Evolutionary conservation across 2,888 invertebrate genomes (phyloP), one percentile per base, ranked within the genome.

Genomic region (Calameuta pallipes): DNA sequence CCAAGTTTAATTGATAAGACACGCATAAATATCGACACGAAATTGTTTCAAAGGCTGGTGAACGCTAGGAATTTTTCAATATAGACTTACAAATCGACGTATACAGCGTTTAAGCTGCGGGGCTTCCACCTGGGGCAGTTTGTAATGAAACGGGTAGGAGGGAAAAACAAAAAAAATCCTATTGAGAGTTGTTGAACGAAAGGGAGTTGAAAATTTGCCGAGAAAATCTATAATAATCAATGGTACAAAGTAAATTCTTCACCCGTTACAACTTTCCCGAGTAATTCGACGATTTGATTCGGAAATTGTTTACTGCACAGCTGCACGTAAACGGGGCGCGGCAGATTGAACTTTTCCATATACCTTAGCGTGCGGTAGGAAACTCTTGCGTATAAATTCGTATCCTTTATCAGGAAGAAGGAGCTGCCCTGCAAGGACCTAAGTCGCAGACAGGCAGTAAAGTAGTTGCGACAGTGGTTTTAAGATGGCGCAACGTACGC

Each of bases 1-100:
- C n/a, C 3, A 71, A 71, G 71, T 71, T 71, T 71, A 71, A 71
- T 71, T 71, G 71, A 71, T 23, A 34, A 31, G 71, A 33, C 71
- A 31, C 6, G 71, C 71, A 31, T 71, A 31, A 71, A 71, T 71
- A 71, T 71, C 31, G 33, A 31, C 23, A 34, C 11, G 30, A 70
- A 30, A 70, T 30, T 70, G 31, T 71, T 71, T 31, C 31, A 12
- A 71, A 11, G 71, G 23, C 56, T 9, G 15, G 4, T 1, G 71
- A 71, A 33, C 15, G 33, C 12, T 31, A 71, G 71, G 71, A 71
- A 71, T 71, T 31, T 71, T 71, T 30, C 71, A 71, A 71, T 71
- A 33, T 13, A 30, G 15, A 23, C 34, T 71, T 71, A 71, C 33
- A 3, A 71, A 33, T 15, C 11, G 12, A 23, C 56, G 56, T 56